Evolutionary conservation across 2,888 invertebrate genomes (phyloP).

Genomic region (Drosophila mimica): DNA sequence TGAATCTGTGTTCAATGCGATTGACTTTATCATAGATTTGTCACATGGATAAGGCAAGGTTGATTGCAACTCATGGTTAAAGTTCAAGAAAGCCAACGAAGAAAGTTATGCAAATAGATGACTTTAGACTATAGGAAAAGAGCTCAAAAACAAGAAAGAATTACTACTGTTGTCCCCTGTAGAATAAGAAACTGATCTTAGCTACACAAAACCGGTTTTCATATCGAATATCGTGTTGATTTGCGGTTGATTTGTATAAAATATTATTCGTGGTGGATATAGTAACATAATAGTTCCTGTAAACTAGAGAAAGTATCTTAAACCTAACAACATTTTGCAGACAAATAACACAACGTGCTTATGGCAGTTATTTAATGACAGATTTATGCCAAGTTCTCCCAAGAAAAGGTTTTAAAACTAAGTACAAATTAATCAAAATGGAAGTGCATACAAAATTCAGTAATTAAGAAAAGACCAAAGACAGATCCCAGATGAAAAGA

Average conservation of each 20-base stretch:
- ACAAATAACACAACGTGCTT: neutral
- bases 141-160: neutral
- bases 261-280: neutral
- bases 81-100: neutral
- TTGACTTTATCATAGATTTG: conserved; percentile 25
- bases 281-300: neutral
- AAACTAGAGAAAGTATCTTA: neutral
- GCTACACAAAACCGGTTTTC: neutral
- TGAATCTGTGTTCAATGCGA: neutral
- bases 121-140: neutral
- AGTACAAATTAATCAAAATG: neutral
- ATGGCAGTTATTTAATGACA: neutral
- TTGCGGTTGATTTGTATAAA: neutral
- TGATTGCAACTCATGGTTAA: neutral
- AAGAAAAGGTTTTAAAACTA: neutral
- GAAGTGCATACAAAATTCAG: conserved; percentile 17
- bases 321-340: neutral
- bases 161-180: neutral
- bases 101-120: no score
- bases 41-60: conserved; percentile 7
- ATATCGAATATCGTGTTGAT: neutral
- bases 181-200: neutral
- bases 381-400: neutral
- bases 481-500: conserved; percentile 23
- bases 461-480: neutral